These are phyloP conservation scores for human DNA, from an alignment of 2,113 vertebrate genomes.

Conservation along the genomic window GRCh38 chr4:186956501-186957000, in stretches of 20 bases:
- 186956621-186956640: too few relatives aligned
- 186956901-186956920: background rate
- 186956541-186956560: background rate
- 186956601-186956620: background rate
- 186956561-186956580: background rate
- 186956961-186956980: accelerated
- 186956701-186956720: too few relatives aligned
- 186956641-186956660: too few relatives aligned
- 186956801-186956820: too few relatives aligned
- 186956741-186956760: too few relatives aligned
- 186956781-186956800: too few relatives aligned
- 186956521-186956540: background rate
- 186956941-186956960: background rate
- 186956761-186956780: too few relatives aligned
- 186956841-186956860: background rate
- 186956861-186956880: background rate
- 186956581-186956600: background rate
- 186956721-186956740: too few relatives aligned
- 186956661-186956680: too few relatives aligned
- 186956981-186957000: background rate
- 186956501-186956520: background rate
- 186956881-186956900: background rate
- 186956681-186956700: too few relatives aligned
- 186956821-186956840: too few relatives aligned
- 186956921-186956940: background rate